phyloP scores from a whole-genome alignment of 2,888 invertebrate species.

The Rugalucina vietnamica region DNA sequence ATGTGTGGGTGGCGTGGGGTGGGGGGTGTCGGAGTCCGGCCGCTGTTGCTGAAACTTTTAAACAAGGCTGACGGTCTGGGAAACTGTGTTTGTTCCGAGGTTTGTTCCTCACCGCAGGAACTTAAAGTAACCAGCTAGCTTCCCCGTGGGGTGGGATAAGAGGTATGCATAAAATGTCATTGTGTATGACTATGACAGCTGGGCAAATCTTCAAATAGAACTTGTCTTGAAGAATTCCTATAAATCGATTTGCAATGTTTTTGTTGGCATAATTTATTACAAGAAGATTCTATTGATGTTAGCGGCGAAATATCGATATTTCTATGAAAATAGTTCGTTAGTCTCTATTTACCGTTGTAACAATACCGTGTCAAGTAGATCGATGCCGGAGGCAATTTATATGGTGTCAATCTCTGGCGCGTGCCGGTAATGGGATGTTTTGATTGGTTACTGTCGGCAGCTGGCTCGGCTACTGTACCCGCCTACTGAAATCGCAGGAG shows the following conservation, averaged over 20 bases:
- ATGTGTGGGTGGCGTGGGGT: no score
- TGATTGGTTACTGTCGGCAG: slow-evolving; percentile 63
- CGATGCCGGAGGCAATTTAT: slow-evolving; percentile 45
- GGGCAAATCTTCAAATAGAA: no score
- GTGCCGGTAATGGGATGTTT: slow-evolving; percentile 65
- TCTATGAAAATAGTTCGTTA: background rate
- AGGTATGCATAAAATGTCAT: no score
- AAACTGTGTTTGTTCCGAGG: no score
- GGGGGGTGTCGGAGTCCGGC: no score
- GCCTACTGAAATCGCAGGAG: slow-evolving; percentile 63
- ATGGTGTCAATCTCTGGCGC: slow-evolving; percentile 58
- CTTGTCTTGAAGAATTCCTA: background rate
- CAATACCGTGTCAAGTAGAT: background rate
- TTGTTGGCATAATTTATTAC: background rate
- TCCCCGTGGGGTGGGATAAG: no score
- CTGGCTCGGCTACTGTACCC: slow-evolving; percentile 57
- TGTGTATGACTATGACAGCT: no score
- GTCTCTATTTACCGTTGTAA: background rate
- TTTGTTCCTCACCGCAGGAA: no score
- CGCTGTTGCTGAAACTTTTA: no score
- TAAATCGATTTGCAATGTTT: background rate
- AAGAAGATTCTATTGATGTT: no score
- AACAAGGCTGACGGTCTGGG: no score
- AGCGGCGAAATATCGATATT: background rate
- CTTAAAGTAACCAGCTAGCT: no score